phyloP scores from a whole-genome alignment of 2,888 invertebrate species.

The Ichneumon xanthorius region DNA sequence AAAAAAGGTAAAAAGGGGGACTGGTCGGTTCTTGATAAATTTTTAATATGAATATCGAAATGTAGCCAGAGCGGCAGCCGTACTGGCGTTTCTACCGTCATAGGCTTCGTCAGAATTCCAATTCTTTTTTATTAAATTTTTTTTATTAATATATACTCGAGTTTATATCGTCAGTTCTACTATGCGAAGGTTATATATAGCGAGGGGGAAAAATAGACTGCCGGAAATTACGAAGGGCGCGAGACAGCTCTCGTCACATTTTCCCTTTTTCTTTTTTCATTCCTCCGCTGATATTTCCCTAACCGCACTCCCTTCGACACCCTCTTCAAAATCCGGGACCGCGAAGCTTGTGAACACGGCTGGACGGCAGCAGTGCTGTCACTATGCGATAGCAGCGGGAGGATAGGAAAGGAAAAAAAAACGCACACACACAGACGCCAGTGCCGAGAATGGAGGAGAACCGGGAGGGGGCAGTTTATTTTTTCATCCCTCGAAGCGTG shows the following conservation, averaged over 20 bases:
- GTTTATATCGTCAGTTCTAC: slow-evolving; percentile 32
- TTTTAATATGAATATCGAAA: neutral
- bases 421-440: neutral
- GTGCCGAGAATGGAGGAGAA: slow-evolving; percentile 17
- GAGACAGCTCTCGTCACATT: slow-evolving; percentile 38
- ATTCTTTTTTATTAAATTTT: neutral
- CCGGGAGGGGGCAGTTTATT: slow-evolving; percentile 40
- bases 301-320: slow-evolving; percentile 46
- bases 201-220: slow-evolving; percentile 55
- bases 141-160: slow-evolving; percentile 16
- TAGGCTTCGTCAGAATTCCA: neutral
- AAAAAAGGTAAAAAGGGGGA: neutral
- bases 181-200: slow-evolving; percentile 8
- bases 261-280: slow-evolving; percentile 20
- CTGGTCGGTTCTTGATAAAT: neutral
- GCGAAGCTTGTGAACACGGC: slow-evolving; percentile 28
- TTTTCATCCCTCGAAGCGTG: slow-evolving; percentile 47
- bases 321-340: slow-evolving; percentile 45
- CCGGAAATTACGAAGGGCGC: slow-evolving; percentile 41
- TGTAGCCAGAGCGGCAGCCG: neutral
- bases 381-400: neutral
- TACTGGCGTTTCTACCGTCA: neutral
- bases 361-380: neutral
- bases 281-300: slow-evolving; percentile 40
- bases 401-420: slow-evolving; percentile 7